A percentile compares a stretch with the other conserved stretches of the same genome.
These are phyloP conservation scores for Drosophila barbarae DNA, from an alignment of 2,888 invertebrate genomes.

Conservation along the genomic window DNA sequence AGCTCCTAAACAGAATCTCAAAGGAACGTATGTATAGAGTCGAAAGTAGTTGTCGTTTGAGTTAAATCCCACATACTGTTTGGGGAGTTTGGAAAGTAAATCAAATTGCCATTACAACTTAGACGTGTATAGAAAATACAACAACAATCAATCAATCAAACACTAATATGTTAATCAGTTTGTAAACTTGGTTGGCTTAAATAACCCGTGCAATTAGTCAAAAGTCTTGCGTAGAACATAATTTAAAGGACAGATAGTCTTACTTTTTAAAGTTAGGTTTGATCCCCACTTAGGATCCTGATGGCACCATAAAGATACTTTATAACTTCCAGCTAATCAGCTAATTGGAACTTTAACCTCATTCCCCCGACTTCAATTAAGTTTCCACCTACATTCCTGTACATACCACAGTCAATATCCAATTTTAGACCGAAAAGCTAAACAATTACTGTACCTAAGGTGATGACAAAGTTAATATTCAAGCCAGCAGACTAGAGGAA, in stretches of 20 bases:
- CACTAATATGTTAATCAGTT: constrained; percentile 59
- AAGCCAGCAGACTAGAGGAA: constrained; percentile 39
- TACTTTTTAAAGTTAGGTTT: constrained; percentile 43
- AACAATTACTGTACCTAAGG: constrained; percentile 67
- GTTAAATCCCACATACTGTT: constrained; percentile 22
- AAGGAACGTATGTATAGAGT: constrained; percentile 18
- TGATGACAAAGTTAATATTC: constrained; percentile 51
- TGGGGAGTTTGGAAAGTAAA: constrained; percentile 8
- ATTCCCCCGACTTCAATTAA: constrained; percentile 27
- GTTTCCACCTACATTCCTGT: constrained; percentile 50
- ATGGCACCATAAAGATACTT: constrained; percentile 7
- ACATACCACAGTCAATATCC: constrained; percentile 53
- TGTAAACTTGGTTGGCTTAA: constrained; percentile 53
- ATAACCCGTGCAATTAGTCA: constrained; percentile 70
- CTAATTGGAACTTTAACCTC: constrained; percentile 32
- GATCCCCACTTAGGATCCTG: constrained; percentile 23
- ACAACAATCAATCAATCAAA: constrained; percentile 60
- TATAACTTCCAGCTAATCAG: constrained; percentile 24
- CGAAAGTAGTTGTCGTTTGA: constrained; percentile 42
- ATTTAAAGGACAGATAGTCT: constrained; percentile 52
- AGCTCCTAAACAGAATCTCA: constrained; percentile 63
- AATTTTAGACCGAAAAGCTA: constrained; percentile 59
- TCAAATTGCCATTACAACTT: constrained; percentile 22
- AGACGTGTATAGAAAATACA: constrained; percentile 36
- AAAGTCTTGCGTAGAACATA: constrained; percentile 66